Evolutionary conservation across 2,888 invertebrate genomes (phyloP).

Genomic region (Phrixothrix hirtus): DNA sequence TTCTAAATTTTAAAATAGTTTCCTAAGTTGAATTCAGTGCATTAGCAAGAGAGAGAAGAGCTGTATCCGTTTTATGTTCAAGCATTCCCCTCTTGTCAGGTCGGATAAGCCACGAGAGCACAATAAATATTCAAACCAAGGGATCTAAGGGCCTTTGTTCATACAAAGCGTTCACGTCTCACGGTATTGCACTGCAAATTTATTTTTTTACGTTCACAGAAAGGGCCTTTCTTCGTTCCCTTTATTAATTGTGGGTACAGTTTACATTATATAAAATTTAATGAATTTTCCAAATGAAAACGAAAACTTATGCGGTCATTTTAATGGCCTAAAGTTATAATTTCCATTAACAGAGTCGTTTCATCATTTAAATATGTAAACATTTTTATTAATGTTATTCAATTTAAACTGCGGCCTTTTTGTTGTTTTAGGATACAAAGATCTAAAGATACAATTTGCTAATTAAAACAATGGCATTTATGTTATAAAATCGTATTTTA

Average conservation of each 20-base stretch:
- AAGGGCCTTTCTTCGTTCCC: constrained; percentile 5
- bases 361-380: too few species aligned
- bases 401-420: too few species aligned
- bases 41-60: constrained; percentile 16
- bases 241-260: constrained; percentile 7
- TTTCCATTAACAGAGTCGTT: too few species aligned
- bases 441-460: too few species aligned
- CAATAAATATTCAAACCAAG: constrained; percentile 38
- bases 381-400: too few species aligned
- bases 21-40: constrained; percentile 9
- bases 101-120: constrained; percentile 37
- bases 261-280: too few species aligned
- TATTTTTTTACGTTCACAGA: constrained; percentile 18
- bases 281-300: too few species aligned
- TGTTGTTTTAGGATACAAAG: too few species aligned
- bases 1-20: constrained; percentile 26
- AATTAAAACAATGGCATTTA: too few species aligned
- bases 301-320: too few species aligned
- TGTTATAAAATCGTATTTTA: too few species aligned
- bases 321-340: too few species aligned
- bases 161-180: constrained; percentile 32
- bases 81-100: constrained; percentile 38
- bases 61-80: constrained; percentile 34
- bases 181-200: constrained; percentile 28
- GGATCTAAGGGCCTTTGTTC: constrained; percentile 34